phyloP scores from a whole-genome alignment of 2,888 invertebrate genomes.

The Byasa hedistus region DNA sequence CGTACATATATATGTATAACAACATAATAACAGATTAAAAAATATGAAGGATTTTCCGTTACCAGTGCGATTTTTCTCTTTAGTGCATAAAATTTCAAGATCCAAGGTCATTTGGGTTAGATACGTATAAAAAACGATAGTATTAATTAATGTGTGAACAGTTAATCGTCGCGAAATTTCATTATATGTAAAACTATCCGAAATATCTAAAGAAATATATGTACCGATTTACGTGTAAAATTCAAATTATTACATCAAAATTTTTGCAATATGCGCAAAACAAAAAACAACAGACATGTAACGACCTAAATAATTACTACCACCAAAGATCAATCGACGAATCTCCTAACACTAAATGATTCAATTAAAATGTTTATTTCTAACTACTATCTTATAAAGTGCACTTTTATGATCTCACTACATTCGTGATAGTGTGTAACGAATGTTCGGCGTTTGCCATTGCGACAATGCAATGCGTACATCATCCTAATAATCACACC shows the following conservation, averaged over 20 bases:
- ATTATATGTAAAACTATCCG: too few relatives aligned
- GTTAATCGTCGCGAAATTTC: too few relatives aligned
- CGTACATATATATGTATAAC: too few relatives aligned
- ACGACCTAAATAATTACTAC: neutral
- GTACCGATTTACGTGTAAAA: neutral
- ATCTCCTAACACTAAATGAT: conserved; percentile 25
- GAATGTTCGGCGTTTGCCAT: conserved; percentile 46
- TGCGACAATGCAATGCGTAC: too few relatives aligned
- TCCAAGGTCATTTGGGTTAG: too few relatives aligned
- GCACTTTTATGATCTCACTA: conserved; percentile 75
- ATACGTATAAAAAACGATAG: too few relatives aligned
- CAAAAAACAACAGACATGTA: conserved; percentile 4
- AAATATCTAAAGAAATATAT: too few relatives aligned
- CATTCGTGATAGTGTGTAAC: conserved; percentile 46
- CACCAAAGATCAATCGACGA: neutral
- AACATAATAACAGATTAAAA: too few relatives aligned
- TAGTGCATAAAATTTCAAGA: too few relatives aligned
- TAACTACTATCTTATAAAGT: conserved; percentile 52
- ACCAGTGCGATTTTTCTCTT: too few relatives aligned
- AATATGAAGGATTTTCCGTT: too few relatives aligned
- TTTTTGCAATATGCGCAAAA: conserved; percentile 13
- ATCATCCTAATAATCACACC: conserved; percentile 36
- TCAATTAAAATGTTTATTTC: conserved; percentile 28
- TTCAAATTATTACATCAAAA: conserved; percentile 29
- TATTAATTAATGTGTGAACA: too few relatives aligned